Percentiles rank a stretch among this genome's conserved stretches.
These are phyloP conservation scores for Anastrepha obliqua DNA, from an alignment of 1,140 invertebrate genomes.

Conservation along the genomic window DNA sequence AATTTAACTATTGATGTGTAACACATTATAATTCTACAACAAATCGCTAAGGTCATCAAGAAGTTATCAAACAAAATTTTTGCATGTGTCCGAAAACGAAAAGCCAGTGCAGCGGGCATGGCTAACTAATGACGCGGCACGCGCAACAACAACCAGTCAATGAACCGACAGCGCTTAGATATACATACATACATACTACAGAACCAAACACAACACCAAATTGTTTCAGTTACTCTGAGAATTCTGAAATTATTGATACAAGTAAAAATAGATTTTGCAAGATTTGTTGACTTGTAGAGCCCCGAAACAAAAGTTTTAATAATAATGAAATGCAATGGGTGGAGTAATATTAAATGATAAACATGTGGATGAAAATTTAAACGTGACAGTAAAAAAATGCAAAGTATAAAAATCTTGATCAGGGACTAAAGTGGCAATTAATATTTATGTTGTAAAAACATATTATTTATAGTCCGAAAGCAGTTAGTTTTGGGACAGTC, in stretches of 20 bases:
- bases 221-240: neutral
- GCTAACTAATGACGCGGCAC: constrained; percentile 1
- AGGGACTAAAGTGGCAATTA: too few relatives aligned
- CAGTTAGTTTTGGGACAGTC: too few relatives aligned
- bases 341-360: neutral
- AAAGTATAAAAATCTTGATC: neutral
- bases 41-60: constrained; percentile 7
- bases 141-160: constrained; percentile 31
- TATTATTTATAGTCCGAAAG: too few relatives aligned
- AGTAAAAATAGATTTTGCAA: constrained; percentile 39
- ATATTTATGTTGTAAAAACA: too few relatives aligned
- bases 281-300: neutral
- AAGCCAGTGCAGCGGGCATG: neutral
- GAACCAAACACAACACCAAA: neutral
- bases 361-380: neutral
- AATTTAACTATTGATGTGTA: constrained; percentile 15
- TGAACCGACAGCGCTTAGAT: neutral
- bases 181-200: neutral
- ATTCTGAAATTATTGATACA: neutral
- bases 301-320: neutral
- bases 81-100: constrained; percentile 34
- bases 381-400: neutral
- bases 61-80: constrained; percentile 50
- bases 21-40: constrained; percentile 22
- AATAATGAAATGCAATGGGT: neutral